Conservation (phyloP, 2,888 invertebrate genomes). For the Melanotus villosus region DNA sequence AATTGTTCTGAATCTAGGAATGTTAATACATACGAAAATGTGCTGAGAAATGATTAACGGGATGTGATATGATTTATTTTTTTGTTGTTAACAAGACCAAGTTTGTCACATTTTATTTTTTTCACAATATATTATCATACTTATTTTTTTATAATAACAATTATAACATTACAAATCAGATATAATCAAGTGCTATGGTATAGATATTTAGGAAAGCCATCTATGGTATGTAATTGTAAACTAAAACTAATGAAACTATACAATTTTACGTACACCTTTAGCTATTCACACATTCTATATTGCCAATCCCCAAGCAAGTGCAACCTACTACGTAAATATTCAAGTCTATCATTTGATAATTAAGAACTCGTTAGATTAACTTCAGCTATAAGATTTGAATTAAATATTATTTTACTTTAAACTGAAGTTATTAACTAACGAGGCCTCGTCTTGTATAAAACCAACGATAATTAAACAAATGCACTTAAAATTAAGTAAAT, state of each 20-base stretch:
- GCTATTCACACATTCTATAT: conserved; percentile 46
- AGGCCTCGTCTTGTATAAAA: not conserved
- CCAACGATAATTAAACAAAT: not conserved
- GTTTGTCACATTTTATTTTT: conserved; percentile 64
- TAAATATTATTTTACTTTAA: not conserved
- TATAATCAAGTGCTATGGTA: conserved; percentile 54
- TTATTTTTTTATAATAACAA: conserved; percentile 47
- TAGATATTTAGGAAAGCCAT: conserved; percentile 57
- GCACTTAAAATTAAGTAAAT: not conserved
- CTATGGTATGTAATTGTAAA: conserved; percentile 47
- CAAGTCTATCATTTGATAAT: conserved; percentile 8
- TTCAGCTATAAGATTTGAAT: conserved; percentile 1
- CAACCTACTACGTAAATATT: conserved; percentile 30
- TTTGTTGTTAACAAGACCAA: conserved; percentile 69
- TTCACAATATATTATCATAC: conserved; percentile 56
- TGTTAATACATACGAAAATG: not conserved
- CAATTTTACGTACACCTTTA: conserved; percentile 42
- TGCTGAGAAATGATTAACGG: conserved; percentile 25
- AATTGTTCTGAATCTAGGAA: no score
- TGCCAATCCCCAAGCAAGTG: conserved; percentile 44
- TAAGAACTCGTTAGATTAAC: not conserved
- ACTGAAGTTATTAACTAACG: not conserved
- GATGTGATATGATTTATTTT: conserved; percentile 74
- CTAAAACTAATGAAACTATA: conserved; percentile 47
- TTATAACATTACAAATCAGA: conserved; percentile 47